A percentile compares a stretch with the other conserved stretches of the same genome.
phyloP scores from a whole-genome alignment of 2,113 vertebrate genomes.

The Nycticryphes semicollaris region DNA sequence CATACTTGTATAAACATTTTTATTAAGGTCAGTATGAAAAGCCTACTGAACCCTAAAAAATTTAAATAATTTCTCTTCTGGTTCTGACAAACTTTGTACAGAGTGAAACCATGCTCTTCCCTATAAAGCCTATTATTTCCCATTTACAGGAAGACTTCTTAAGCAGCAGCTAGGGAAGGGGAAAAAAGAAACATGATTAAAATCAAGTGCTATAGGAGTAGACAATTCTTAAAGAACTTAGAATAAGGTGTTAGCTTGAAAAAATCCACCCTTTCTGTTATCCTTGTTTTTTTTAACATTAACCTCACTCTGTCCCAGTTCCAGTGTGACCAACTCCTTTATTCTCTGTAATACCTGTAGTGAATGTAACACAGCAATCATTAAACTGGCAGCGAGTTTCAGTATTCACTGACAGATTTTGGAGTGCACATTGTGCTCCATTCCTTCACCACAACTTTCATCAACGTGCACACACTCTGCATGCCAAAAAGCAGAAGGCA shows the following conservation, averaged over 20 bases:
- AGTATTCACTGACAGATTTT: background rate
- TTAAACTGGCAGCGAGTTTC: background rate
- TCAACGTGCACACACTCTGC: background rate
- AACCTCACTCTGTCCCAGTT: background rate
- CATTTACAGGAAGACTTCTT: background rate
- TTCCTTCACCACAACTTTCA: background rate
- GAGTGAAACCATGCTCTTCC: background rate
- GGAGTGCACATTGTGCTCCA: fast-evolving
- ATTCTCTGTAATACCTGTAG: background rate
- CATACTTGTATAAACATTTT: background rate
- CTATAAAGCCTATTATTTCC: background rate
- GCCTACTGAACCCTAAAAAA: background rate
- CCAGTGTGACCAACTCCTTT: background rate
- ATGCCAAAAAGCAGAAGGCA: background rate
- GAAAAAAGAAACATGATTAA: background rate
- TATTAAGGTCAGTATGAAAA: background rate
- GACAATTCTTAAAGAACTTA: background rate
- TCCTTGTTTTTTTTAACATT: background rate
- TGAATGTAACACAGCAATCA: background rate
- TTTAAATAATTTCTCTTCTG: background rate
- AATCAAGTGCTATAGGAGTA: background rate
- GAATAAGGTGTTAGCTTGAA: background rate
- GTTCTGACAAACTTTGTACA: background rate
- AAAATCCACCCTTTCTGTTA: background rate
- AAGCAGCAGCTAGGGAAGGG: background rate